These are phyloP conservation scores for Alethe castanea DNA, from an alignment of 2,113 vertebrate species.

Conservation along the genomic window DNA sequence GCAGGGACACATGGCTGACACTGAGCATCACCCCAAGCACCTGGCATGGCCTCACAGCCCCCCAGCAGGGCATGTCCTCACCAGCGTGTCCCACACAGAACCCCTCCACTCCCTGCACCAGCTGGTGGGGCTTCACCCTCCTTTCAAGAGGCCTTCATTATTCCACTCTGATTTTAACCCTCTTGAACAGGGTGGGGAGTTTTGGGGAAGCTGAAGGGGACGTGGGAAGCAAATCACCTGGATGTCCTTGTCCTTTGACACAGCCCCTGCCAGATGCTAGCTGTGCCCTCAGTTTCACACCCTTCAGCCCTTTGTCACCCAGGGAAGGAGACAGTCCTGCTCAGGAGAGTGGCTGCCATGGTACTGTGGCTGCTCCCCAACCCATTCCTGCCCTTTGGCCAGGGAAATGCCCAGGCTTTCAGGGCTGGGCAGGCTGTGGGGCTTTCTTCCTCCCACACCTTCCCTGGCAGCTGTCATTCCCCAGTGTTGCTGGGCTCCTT, in stretches of 20 bases:
- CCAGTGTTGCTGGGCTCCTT: neutral
- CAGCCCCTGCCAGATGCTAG: neutral
- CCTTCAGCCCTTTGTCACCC: neutral
- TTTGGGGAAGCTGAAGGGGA: neutral
- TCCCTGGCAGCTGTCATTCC: neutral
- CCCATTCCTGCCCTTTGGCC: neutral
- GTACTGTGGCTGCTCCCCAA: neutral
- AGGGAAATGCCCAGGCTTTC: fast-evolving
- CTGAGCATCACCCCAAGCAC: neutral
- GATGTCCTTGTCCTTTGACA: neutral
- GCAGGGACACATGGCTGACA: fast-evolving
- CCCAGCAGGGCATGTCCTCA: fast-evolving
- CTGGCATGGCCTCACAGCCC: neutral
- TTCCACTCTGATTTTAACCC: neutral
- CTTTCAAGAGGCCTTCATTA: neutral
- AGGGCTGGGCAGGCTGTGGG: fast-evolving
- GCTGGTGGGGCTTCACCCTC: neutral
- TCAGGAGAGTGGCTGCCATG: fast-evolving
- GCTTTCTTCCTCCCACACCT: neutral
- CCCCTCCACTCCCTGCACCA: neutral
- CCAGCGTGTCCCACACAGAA: neutral
- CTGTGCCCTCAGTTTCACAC: neutral
- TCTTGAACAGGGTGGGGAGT: fast-evolving
- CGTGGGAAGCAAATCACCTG: neutral
- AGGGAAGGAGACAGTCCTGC: neutral